Base-by-base conservation (phyloP, 1,140 invertebrate genomes). In the Drosophila triauraria region DNA sequence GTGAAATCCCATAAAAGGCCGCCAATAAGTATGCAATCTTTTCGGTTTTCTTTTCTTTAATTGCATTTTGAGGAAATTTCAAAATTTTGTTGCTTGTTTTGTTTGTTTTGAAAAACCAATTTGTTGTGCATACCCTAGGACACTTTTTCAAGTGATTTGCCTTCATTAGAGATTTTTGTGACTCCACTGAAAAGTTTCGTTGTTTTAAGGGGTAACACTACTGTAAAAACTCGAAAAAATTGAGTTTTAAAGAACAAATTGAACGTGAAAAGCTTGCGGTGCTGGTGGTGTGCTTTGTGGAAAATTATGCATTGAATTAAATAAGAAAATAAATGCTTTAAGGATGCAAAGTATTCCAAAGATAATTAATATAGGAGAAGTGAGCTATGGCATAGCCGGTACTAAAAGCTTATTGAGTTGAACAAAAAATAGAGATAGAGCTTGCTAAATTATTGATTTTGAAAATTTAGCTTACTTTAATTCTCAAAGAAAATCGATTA, bases 181-280 rank as follows among this genome's bases (percentile, higher is more conserved):
- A 40, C 53, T 56, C 53, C 53, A 56, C 53, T 40, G 53, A 56
- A 56, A 38, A 10, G 53, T 56, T 5, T 40, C 20, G 23, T 56
- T 56, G 27, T 10, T 56, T 56, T 56, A 56, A 40, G 53, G 53
- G 53, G 53, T n/a, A 56, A 56, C 53, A 23, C 53, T 40, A 56
- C 53, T 56, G 53, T 40, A 56, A 40, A 54, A 40, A 20, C 35
- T 25, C 13, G 17, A 40, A 25, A 15, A 35, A 15, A 1, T 53
- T 38, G 32, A 1, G 32, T 38, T 32, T 32, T 32, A 32, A 32
- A 32, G 32, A 12, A 35, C 32, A 35, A 35, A 35, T 38, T 30
- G 17, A 17, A 35, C 3, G 23, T 9, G 48, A 2, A 50, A 27
- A 25, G 13, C 13, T 27, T n/a, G 48, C n/a, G 15, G 30, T n/a